A percentile compares a stretch with the other conserved stretches of the same genome.
These are phyloP conservation scores for Oryzias melastigma DNA, from an alignment of 2,113 vertebrate genomes.

Conservation along the genomic window DNA sequence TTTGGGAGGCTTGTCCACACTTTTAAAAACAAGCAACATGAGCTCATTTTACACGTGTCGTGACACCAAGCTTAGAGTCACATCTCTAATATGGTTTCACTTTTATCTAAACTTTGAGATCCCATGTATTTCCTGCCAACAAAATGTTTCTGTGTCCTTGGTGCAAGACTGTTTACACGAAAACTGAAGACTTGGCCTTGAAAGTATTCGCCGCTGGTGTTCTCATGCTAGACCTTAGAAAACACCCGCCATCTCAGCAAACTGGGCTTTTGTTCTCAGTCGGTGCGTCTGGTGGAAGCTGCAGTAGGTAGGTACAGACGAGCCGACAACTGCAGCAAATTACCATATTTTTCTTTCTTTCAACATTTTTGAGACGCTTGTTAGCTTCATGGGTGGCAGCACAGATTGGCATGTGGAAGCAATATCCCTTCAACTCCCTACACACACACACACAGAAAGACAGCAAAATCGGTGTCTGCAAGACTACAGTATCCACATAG, in stretches of 20 bases:
- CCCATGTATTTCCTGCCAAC: conserved; percentile 24
- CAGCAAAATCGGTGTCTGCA: conserved; percentile 45
- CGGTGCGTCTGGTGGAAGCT: conserved; percentile 43
- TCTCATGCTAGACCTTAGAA: conserved; percentile 33
- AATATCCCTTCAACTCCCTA: conserved; percentile 53
- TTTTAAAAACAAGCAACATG: conserved; percentile 73
- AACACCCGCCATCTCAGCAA: conserved; percentile 37
- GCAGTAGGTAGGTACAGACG: conserved; percentile 61
- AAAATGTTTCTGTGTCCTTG: conserved; percentile 2
- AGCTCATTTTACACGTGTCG: conserved; percentile 66
- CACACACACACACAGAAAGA: no score
- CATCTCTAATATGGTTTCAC: conserved; percentile 16
- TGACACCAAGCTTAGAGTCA: conserved; percentile 23
- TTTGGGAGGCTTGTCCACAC: conserved; percentile 57
- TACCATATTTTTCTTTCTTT: conserved; percentile 60
- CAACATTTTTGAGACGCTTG: conserved; percentile 54
- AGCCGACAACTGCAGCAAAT: conserved; percentile 63
- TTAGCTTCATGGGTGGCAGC: conserved; percentile 66
- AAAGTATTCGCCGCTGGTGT: conserved; percentile 23
- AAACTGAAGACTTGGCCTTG: conserved; percentile 34
- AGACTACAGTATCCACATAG: conserved; percentile 51
- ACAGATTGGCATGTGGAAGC: conserved; percentile 65
- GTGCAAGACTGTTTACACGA: conserved; percentile 18
- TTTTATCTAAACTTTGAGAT: conserved; percentile 4
- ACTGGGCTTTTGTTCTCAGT: conserved; percentile 35